Evolutionary conservation across 2,113 vertebrate genomes (phyloP).

Genomic region (Neotragus moschatus): DNA sequence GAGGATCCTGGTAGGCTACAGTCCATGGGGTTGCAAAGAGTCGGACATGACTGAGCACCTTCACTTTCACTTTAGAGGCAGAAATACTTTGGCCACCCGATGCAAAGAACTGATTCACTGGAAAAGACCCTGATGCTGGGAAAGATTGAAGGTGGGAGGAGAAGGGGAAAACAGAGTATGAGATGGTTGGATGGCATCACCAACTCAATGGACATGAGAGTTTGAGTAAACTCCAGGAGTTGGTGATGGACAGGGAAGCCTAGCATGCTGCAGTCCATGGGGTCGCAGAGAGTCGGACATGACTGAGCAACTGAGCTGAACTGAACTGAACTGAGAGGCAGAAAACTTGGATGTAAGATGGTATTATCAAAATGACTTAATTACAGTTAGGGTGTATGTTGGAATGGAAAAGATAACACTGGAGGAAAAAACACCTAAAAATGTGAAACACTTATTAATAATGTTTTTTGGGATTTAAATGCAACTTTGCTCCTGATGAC

Average conservation of each 20-base stretch:
- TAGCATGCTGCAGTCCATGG: not conserved
- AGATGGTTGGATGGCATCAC: not conserved
- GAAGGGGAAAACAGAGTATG: not conserved
- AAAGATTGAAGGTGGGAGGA: not conserved
- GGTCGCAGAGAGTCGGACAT: rapidly evolving
- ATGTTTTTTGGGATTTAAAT: not conserved
- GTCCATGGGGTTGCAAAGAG: too few relatives aligned
- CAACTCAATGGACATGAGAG: not conserved
- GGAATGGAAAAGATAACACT: not conserved
- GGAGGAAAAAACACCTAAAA: not conserved
- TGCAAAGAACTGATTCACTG: not conserved
- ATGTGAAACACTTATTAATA: not conserved
- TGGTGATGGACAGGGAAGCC: not conserved
- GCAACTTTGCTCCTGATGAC: not conserved
- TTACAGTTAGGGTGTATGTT: not conserved
- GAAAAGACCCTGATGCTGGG: not conserved
- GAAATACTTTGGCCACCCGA: not conserved
- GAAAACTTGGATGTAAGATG: not conserved
- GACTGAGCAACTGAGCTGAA: not conserved
- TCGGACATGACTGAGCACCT: too few relatives aligned
- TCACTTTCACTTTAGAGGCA: too few relatives aligned
- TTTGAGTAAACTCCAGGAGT: not conserved
- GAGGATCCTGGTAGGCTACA: too few relatives aligned
- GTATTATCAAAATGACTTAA: not conserved
- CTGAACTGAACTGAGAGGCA: not conserved